Evolutionary conservation across 2,888 invertebrate genomes (phyloP).

Genomic region (Nymphalis urticae): DNA sequence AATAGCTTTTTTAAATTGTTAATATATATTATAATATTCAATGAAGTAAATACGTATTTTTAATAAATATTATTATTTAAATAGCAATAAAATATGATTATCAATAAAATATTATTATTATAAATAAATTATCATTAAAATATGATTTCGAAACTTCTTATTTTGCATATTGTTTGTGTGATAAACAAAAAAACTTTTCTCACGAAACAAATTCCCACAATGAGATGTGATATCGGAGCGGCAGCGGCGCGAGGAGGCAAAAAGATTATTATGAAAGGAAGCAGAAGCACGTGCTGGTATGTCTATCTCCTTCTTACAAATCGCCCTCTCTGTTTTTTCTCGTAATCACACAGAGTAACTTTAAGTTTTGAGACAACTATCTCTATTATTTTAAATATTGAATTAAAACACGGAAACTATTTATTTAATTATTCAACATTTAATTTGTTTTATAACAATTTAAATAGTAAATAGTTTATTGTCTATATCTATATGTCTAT

Average conservation of each 20-base stretch:
- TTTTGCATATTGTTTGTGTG: background rate
- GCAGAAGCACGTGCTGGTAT: constrained; percentile 69
- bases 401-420: too few species aligned
- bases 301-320: constrained; percentile 51
- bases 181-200: constrained; percentile 49
- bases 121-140: too few species aligned
- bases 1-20: too few species aligned
- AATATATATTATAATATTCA: background rate
- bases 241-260: constrained; percentile 70
- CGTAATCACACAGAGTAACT: constrained; percentile 45
- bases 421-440: too few species aligned
- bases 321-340: constrained; percentile 47
- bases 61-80: too few species aligned
- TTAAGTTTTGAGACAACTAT: constrained; percentile 15
- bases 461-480: too few species aligned
- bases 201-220: constrained; percentile 71
- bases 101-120: too few species aligned
- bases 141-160: too few species aligned
- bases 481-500: too few species aligned
- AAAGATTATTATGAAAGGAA: constrained; percentile 72
- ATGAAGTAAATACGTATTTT: background rate
- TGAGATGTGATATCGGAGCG: constrained; percentile 68
- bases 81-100: too few species aligned
- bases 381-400: too few species aligned
- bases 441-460: too few species aligned